phyloP scores from a whole-genome alignment of 2,797 vertebrate species.

The Neoniphon sammara region DNA sequence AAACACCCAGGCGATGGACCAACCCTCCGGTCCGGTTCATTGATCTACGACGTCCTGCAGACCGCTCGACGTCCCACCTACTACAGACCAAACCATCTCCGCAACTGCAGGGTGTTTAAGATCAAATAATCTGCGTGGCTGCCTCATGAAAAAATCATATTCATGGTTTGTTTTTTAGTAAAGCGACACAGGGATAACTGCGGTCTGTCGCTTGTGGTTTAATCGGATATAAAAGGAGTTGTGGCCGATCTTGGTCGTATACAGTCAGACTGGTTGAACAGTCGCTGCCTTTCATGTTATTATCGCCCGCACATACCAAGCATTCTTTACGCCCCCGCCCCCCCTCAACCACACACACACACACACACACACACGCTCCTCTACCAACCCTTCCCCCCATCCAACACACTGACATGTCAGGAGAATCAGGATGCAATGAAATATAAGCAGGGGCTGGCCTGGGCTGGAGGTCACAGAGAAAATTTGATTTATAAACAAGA shows the following conservation, averaged over 20 bases:
- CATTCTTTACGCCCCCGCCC: conserved; percentile 81
- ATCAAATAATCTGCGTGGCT: conserved; percentile 39
- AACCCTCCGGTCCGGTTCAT: conserved; percentile 84
- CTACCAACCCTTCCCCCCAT: conserved; percentile 78
- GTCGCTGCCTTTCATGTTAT: conserved; percentile 66
- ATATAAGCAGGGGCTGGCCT: conserved; percentile 72
- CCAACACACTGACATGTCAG: conserved; percentile 75
- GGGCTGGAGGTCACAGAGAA: conserved; percentile 72
- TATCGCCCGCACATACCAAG: conserved; percentile 82
- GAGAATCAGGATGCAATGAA: conserved; percentile 81
- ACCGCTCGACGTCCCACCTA: conserved; percentile 86
- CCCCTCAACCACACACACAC: conserved; percentile 64
- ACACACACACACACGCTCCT: conserved; percentile 65
- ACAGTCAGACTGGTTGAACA: conserved; percentile 18
- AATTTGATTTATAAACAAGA: conserved; percentile 22
- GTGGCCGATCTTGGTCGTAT: conserved; percentile 15
- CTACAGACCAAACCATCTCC: conserved; percentile 82
- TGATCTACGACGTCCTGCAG: conserved; percentile 87
- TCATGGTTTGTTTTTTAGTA: background rate
- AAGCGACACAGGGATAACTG: background rate
- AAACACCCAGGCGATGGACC: conserved; percentile 71
- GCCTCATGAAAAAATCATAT: background rate
- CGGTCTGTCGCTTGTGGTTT: background rate
- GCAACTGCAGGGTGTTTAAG: conserved; percentile 55
- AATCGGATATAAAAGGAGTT: background rate